Evolutionary conservation across 2,113 vertebrate species (phyloP).

Genomic region (Pavo muticus): DNA sequence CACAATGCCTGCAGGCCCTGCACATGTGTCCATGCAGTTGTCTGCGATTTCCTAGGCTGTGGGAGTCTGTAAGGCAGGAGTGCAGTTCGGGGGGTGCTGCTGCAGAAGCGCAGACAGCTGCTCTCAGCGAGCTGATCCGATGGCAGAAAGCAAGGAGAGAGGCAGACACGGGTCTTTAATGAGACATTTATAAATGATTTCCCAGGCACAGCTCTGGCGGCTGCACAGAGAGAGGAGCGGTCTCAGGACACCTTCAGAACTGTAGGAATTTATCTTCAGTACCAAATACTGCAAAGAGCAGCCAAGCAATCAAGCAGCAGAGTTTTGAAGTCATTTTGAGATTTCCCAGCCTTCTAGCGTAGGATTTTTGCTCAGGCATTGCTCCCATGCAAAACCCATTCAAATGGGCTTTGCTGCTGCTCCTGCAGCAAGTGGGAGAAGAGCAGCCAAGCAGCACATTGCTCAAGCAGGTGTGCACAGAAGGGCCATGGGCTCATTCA

Average conservation of each 20-base stretch:
- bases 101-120: conserved; percentile 53
- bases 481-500: background rate
- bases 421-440: background rate
- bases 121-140: conserved; percentile 50
- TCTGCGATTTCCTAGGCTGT: background rate
- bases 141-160: conserved; percentile 48
- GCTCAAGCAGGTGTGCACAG: conserved; percentile 15
- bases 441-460: background rate
- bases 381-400: background rate
- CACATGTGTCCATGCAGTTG: background rate
- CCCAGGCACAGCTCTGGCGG: conserved; percentile 33
- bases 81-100: background rate
- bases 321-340: background rate
- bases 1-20: background rate
- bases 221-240: background rate
- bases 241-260: conserved; percentile 14
- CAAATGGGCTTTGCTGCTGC: background rate
- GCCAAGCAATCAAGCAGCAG: conserved; percentile 1
- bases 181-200: conserved; percentile 54
- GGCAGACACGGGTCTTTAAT: conserved; percentile 50
- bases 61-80: conserved; percentile 29
- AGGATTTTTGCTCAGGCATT: background rate
- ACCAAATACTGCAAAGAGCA: background rate
- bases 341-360: background rate
- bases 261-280: conserved; percentile 14